phyloP scores from a whole-genome alignment of 2,888 invertebrate species.

The Autographa gamma region DNA sequence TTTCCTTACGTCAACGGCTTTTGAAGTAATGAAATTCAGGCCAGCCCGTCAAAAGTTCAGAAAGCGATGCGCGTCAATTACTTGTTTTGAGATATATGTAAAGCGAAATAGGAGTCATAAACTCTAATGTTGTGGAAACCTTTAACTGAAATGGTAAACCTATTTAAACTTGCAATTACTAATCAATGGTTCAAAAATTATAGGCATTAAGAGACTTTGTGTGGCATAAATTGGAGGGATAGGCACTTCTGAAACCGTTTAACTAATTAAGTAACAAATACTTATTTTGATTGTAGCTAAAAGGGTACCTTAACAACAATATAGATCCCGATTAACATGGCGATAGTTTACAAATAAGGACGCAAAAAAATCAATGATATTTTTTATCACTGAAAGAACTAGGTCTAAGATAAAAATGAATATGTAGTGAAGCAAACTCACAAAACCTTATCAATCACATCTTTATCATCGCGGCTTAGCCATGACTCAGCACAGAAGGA shows the following conservation, averaged over 20 bases:
- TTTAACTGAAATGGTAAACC: too few species aligned
- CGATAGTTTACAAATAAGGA: too few species aligned
- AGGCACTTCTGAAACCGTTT: too few species aligned
- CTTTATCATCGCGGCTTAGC: constrained; percentile 44
- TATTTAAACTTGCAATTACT: too few species aligned
- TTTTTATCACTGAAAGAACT: neutral
- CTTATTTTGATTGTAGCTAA: too few species aligned
- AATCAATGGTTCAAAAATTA: too few species aligned
- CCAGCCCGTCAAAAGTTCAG: constrained; percentile 29
- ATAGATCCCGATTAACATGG: too few species aligned
- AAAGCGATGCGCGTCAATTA: constrained; percentile 16
- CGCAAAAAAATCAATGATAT: neutral
- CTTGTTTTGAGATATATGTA: neutral
- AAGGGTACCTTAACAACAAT: too few species aligned
- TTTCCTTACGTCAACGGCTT: constrained; percentile 8
- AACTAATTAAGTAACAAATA: too few species aligned
- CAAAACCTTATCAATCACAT: constrained; percentile 59
- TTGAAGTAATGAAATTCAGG: constrained; percentile 20
- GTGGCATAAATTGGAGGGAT: too few species aligned
- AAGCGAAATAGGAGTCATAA: neutral
- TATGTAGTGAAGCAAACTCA: constrained; percentile 32
- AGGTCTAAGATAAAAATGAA: neutral
- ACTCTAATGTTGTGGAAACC: neutral
- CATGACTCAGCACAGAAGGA: constrained; percentile 64
- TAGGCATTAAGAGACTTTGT: too few species aligned